Evolutionary conservation across 2,888 invertebrate species (phyloP).

Genomic region (Odontomyia ornata): DNA sequence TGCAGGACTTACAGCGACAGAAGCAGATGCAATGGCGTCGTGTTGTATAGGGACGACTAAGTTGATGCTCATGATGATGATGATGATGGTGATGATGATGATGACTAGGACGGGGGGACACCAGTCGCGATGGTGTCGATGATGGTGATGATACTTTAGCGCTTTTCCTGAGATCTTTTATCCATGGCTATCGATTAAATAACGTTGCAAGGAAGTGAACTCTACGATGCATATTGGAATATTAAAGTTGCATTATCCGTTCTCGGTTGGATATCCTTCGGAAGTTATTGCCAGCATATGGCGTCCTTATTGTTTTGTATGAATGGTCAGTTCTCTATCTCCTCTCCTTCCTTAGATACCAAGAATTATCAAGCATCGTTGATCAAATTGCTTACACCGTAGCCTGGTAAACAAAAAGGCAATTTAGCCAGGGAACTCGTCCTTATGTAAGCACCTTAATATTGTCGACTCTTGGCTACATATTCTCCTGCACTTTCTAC

Average conservation of each 20-base stretch:
- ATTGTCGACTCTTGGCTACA: slow-evolving; percentile 6
- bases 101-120: not conserved
- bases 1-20: not conserved
- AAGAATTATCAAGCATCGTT: slow-evolving; percentile 39
- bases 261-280: not conserved
- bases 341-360: slow-evolving; percentile 1
- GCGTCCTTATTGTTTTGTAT: slow-evolving; percentile 5
- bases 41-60: not conserved
- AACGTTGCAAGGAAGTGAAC: not conserved
- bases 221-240: not conserved
- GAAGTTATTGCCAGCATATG: not conserved
- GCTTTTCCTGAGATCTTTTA: not conserved
- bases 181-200: slow-evolving; percentile 16
- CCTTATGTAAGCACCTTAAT: not conserved
- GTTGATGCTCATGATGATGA: slow-evolving; percentile 8
- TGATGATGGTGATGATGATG: not conserved
- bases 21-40: not conserved
- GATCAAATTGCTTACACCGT: slow-evolving; percentile 42
- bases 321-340: too few relatives aligned
- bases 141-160: slow-evolving; percentile 37
- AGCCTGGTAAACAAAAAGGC: slow-evolving; percentile 34
- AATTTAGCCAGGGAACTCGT: slow-evolving; percentile 8
- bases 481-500: not conserved
- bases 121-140: not conserved
- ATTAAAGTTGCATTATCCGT: not conserved